Conservation (phyloP, 23 tunicate genomes). For the Trididemnum clinides region DNA sequence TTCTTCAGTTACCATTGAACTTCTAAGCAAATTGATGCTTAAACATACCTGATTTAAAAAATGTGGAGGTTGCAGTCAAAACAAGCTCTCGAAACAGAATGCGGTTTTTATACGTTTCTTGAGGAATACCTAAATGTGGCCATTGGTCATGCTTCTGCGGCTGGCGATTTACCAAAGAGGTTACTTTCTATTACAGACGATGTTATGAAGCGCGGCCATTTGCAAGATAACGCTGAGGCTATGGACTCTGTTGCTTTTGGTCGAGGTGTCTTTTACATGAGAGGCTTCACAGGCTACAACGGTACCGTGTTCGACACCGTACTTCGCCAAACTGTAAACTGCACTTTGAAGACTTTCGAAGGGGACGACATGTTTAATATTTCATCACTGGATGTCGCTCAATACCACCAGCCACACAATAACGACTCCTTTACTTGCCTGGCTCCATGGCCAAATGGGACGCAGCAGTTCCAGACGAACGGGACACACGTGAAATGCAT, state of each 20-base stretch:
- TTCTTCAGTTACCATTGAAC: too few relatives aligned
- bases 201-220: not conserved
- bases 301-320: slow-evolving; percentile 21
- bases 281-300: not conserved
- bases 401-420: not conserved
- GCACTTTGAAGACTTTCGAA: not conserved
- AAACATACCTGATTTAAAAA: too few relatives aligned
- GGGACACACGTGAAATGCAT: slow-evolving; percentile 46
- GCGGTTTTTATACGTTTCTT: too few relatives aligned
- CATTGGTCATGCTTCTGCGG: too few relatives aligned
- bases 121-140: too few relatives aligned
- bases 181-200: not conserved
- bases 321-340: not conserved
- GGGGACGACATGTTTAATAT: slow-evolving; percentile 32
- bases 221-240: not conserved
- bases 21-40: too few relatives aligned
- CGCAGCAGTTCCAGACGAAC: not conserved
- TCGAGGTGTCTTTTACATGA: slow-evolving; percentile 45
- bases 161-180: too few relatives aligned
- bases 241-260: slow-evolving; percentile 23
- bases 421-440: slow-evolving; percentile 47
- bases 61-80: too few relatives aligned
- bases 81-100: too few relatives aligned
- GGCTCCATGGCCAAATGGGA: slow-evolving; percentile 50
- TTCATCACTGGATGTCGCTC: not conserved